Conservation (phyloP, 1,140 invertebrate genomes). For the Atopsyche davidsoni region DNA sequence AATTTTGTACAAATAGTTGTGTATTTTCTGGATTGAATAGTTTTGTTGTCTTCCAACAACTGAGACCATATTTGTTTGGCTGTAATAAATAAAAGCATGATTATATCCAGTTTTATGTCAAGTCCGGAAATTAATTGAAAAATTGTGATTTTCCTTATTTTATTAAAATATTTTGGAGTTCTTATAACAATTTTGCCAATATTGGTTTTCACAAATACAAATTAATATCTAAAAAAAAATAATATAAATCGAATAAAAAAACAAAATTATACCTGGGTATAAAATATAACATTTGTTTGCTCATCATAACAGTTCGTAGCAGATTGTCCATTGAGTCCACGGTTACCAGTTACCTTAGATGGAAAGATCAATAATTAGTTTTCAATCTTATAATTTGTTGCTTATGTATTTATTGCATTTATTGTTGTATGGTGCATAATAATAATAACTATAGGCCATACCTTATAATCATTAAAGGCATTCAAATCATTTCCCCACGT, state of each 20-base stretch:
- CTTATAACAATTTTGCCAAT: background rate
- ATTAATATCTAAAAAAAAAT: background rate
- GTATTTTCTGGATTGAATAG: constrained; percentile 30
- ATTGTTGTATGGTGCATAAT: too few species aligned
- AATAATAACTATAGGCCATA: too few species aligned
- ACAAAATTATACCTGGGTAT: constrained; percentile 28
- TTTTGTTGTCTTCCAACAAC: constrained; percentile 42
- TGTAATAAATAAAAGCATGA: constrained; percentile 30
- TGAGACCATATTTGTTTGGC: constrained; percentile 40
- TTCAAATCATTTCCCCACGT: constrained; percentile 37
- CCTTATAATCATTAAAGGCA: constrained; percentile 50
- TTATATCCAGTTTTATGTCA: background rate
- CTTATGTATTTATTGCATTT: too few species aligned
- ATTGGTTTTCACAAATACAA: background rate
- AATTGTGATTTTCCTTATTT: background rate
- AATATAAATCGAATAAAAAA: background rate
- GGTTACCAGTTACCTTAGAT: constrained; percentile 36
- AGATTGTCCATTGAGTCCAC: constrained; percentile 37
- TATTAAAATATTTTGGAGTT: background rate
- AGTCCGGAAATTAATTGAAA: background rate
- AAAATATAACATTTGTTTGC: constrained; percentile 39
- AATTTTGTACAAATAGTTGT: constrained; percentile 6
- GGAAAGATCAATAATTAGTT: constrained; percentile 3
- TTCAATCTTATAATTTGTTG: background rate
- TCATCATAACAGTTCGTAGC: constrained; percentile 35